phyloP scores from a whole-genome alignment of 2,888 invertebrate genomes.

The Diachrysia chrysitis region DNA sequence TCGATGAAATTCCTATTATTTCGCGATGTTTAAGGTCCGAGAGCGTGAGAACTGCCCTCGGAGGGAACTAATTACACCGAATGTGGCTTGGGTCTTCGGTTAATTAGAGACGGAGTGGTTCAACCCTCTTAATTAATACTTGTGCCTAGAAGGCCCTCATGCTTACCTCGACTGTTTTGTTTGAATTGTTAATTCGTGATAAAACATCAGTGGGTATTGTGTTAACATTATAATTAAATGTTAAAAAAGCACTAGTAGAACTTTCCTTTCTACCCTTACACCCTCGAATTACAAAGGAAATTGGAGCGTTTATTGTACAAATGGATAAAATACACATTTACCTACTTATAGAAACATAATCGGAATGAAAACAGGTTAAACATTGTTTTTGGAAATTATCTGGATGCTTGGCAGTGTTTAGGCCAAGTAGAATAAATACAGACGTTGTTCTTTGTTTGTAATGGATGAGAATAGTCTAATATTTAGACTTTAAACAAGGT shows the following conservation, averaged over 20 bases:
- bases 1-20: constrained; percentile 80
- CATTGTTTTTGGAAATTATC: constrained; percentile 5
- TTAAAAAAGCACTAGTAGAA: constrained; percentile 63
- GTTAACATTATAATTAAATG: constrained; percentile 76
- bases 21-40: constrained; percentile 75
- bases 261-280: constrained; percentile 50
- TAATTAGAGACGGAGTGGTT: constrained; percentile 87
- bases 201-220: constrained; percentile 79
- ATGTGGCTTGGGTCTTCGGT: constrained; percentile 87
- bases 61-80: constrained; percentile 87
- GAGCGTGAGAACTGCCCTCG: constrained; percentile 85
- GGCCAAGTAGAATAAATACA: neutral
- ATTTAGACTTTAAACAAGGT: too few relatives aligned
- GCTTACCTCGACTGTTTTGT: constrained; percentile 84
- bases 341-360: constrained; percentile 8
- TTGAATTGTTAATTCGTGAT: constrained; percentile 85
- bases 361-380: neutral
- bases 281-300: constrained; percentile 36
- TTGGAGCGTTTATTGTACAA: constrained; percentile 29
- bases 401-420: neutral
- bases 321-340: constrained; percentile 10
- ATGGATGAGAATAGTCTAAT: neutral
- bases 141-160: constrained; percentile 82
- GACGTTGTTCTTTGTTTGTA: neutral
- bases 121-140: constrained; percentile 89